Evolutionary conservation across 2,113 vertebrate species (phyloP).

Genomic region (Sapayoa aenigma): DNA sequence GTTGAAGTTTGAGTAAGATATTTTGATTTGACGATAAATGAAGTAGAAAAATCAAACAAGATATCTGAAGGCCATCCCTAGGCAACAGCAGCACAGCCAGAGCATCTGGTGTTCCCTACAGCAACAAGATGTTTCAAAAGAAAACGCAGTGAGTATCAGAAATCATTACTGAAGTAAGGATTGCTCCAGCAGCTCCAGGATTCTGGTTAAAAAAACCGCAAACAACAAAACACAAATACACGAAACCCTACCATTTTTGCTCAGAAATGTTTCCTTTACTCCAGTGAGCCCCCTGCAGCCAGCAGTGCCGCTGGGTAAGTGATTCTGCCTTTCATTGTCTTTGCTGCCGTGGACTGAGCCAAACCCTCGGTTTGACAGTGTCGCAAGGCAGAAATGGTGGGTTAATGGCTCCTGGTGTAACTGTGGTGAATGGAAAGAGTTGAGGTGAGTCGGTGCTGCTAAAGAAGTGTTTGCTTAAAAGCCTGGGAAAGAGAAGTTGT

Average conservation of each 20-base stretch:
- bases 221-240: background rate
- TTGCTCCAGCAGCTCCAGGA: background rate
- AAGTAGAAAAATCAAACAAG: background rate
- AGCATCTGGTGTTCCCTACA: conserved; percentile 2
- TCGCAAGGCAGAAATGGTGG: background rate
- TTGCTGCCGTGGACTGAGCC: background rate
- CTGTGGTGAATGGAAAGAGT: background rate
- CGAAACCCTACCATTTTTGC: fast-evolving
- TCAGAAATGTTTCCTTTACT: background rate
- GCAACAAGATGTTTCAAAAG: background rate
- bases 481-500: background rate
- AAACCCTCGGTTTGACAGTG: background rate
- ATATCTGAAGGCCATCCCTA: background rate
- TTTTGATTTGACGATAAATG: background rate
- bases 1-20: background rate
- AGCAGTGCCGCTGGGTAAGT: background rate
- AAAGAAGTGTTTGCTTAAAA: background rate
- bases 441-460: background rate
- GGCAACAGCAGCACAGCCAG: background rate
- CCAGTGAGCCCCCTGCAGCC: background rate
- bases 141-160: background rate
- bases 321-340: background rate
- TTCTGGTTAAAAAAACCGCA: background rate
- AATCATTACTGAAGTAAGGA: background rate
- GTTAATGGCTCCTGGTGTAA: background rate